phyloP scores from a whole-genome alignment of 2,888 invertebrate genomes.

The Pachymerium ferrugineum region DNA sequence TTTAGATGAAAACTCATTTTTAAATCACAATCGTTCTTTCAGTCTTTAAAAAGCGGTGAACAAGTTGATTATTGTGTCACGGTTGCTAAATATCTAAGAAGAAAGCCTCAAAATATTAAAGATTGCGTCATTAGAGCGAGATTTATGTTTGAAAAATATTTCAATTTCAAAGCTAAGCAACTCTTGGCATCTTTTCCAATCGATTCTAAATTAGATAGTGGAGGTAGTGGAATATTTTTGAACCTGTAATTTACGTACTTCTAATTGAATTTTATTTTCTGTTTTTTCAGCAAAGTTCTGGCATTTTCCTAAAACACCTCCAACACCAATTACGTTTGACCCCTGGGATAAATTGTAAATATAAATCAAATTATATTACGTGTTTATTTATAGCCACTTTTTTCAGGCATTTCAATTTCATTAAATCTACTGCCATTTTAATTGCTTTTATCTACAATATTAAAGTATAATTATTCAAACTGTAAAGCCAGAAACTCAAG shows the following conservation, averaged over 20 bases:
- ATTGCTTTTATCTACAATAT: slow-evolving; percentile 23
- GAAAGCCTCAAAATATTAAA: slow-evolving; percentile 9
- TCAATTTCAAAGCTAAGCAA: slow-evolving; percentile 47
- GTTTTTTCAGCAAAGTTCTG: slow-evolving; percentile 31
- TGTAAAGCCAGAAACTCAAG: no score
- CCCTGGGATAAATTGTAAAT: slow-evolving; percentile 40
- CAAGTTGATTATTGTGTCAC: not conserved
- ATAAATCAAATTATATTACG: not conserved
- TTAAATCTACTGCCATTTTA: slow-evolving; percentile 29
- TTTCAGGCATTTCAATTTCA: slow-evolving; percentile 34
- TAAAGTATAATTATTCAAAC: not conserved
- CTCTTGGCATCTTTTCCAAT: slow-evolving; percentile 47
- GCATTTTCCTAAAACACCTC: slow-evolving; percentile 46
- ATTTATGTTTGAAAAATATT: slow-evolving; percentile 48
- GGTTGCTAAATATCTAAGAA: not conserved
- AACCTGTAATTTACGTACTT: slow-evolving; percentile 43
- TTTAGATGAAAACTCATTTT: not conserved
- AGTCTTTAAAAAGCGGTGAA: slow-evolving; percentile 3
- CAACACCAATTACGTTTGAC: slow-evolving; percentile 45
- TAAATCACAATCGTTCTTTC: not conserved
- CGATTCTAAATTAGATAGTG: slow-evolving; percentile 41
- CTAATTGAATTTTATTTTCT: not conserved
- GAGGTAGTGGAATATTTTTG: slow-evolving; percentile 30
- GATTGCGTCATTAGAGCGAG: slow-evolving; percentile 45
- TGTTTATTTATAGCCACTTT: not conserved